These are phyloP conservation scores for Brienomyrus brachyistius DNA, from an alignment of 2,113 vertebrate genomes.

Conservation along the genomic window DNA sequence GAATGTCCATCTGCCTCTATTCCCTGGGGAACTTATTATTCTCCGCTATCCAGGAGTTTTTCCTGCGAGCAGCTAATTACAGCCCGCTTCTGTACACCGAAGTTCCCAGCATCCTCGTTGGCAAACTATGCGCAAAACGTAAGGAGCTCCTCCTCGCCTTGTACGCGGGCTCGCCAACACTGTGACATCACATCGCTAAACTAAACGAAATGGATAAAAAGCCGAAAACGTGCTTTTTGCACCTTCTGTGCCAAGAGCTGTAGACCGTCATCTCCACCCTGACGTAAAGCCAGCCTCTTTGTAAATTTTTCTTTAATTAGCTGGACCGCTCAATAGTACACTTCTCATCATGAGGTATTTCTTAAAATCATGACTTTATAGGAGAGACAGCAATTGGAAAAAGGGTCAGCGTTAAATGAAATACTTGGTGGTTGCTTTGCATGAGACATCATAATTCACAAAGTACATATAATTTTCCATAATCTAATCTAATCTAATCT, in stretches of 20 bases:
- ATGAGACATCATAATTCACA: neutral
- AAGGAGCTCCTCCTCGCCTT: neutral
- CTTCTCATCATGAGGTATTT: neutral
- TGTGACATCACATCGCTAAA: neutral
- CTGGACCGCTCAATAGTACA: neutral
- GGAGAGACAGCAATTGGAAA: neutral
- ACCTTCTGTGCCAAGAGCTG: neutral
- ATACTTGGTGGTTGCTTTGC: neutral
- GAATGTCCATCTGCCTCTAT: conserved; percentile 68
- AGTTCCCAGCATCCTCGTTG: conserved; percentile 21
- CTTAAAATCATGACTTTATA: neutral
- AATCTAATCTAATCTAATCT: neutral
- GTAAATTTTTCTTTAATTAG: neutral
- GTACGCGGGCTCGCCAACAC: neutral
- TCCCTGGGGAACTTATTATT: conserved; percentile 66
- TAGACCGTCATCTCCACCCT: neutral
- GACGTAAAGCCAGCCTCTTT: neutral
- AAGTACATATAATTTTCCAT: neutral
- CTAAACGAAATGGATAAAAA: neutral
- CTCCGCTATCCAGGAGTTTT: conserved; percentile 61
- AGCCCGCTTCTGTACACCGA: conserved; percentile 29
- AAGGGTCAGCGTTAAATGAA: neutral
- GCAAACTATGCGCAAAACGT: too few species aligned
- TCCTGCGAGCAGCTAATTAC: conserved; percentile 51
- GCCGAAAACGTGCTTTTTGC: neutral